phyloP scores from a whole-genome alignment of 2,113 vertebrate species.

The Muntiacus muntjak region DNA sequence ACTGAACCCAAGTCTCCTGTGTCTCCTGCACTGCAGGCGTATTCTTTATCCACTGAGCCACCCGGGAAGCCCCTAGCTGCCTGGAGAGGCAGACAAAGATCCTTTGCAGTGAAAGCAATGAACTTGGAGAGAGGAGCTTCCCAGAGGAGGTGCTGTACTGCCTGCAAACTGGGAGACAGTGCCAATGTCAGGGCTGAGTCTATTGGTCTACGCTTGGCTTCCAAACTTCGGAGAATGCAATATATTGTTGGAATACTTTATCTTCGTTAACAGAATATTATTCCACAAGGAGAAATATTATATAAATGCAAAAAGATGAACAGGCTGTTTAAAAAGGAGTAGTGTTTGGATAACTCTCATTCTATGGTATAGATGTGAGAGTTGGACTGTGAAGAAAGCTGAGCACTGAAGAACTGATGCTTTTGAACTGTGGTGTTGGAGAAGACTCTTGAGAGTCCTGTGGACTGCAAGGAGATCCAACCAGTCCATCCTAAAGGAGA shows the following conservation, averaged over 20 bases:
- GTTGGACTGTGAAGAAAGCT: no score
- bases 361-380: not conserved
- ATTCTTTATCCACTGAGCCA: not conserved
- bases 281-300: not conserved
- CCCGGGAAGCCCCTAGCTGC: not conserved
- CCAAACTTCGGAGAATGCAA: not conserved
- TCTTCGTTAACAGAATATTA: not conserved
- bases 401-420: accelerated
- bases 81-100: not conserved
- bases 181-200: accelerated
- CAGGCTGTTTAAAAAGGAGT: not conserved
- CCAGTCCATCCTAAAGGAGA: no score
- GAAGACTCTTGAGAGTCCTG: no score
- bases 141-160: not conserved
- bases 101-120: not conserved
- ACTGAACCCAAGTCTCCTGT: not conserved
- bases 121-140: not conserved
- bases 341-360: not conserved
- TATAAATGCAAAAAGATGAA: not conserved
- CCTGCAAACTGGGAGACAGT: not conserved
- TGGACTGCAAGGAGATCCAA: no score
- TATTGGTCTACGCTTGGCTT: not conserved
- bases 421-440: no score
- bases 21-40: not conserved
- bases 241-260: not conserved